A percentile compares a stretch with the other conserved stretches of the same genome.
Evolutionary conservation across 1,140 invertebrate genomes (phyloP).

Genomic region (Heliconius nattereri): DNA sequence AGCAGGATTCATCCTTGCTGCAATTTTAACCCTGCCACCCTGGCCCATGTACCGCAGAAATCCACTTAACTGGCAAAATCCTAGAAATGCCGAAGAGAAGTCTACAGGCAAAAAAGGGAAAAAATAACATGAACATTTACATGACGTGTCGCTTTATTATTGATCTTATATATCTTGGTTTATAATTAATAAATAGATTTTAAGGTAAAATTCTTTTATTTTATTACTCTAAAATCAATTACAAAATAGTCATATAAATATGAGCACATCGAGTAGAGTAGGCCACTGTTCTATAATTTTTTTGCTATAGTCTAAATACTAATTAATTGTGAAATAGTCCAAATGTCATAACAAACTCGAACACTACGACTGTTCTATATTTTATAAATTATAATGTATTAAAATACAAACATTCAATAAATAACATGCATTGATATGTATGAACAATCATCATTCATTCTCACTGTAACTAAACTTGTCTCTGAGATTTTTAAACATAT

Average conservation of each 20-base stretch:
- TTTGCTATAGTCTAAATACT: not conserved
- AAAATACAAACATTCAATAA: not conserved
- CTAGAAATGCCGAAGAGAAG: slow-evolving; percentile 75
- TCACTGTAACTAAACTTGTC: slow-evolving; percentile 62
- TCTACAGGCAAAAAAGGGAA: slow-evolving; percentile 70
- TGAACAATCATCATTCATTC: slow-evolving; percentile 23
- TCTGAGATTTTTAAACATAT: slow-evolving; percentile 61
- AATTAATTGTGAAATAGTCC: not conserved
- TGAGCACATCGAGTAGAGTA: not conserved
- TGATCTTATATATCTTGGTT: slow-evolving; percentile 18
- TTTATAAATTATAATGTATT: not conserved
- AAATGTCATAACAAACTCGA: not conserved
- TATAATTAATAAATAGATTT: slow-evolving; percentile 34
- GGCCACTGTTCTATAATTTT: not conserved
- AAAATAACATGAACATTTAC: slow-evolving; percentile 47
- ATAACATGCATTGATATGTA: not conserved
- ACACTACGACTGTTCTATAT: not conserved
- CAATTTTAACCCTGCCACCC: slow-evolving; percentile 92
- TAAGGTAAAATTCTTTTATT: slow-evolving; percentile 42
- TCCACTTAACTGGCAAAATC: slow-evolving; percentile 95
- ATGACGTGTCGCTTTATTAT: slow-evolving; percentile 43
- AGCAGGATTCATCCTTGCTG: slow-evolving; percentile 93
- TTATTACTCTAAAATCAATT: slow-evolving; percentile 1
- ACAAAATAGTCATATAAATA: slow-evolving; percentile 15
- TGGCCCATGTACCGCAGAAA: slow-evolving; percentile 96